Evolutionary conservation across 2,888 invertebrate species (phyloP), one percentile per base, ranked within the genome.

Genomic region (Leuctra nigra): DNA sequence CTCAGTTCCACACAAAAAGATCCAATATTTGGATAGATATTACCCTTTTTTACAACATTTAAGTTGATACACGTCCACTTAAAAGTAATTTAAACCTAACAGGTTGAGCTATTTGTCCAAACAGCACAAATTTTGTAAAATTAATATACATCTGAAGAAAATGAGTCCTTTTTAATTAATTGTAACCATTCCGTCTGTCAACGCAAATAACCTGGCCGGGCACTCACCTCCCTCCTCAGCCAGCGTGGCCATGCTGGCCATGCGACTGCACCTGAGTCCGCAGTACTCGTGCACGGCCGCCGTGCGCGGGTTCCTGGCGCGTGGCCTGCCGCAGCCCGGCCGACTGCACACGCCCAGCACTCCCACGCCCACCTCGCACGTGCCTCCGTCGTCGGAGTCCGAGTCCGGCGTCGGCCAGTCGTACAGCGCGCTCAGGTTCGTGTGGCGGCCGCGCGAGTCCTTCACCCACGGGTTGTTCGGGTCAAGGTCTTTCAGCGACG

Each of bases 331-430:
- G 61, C 78, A 78, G 7, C 71, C 72, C 22, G 68, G 64, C 22
- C 75, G 64, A 14, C 66, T 64, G 67, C 78, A 78, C 53, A 23
- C 22, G 44, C 20, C 23, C n/a, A n/a, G 39, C 39, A 3, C 13
- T 16, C 38, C 38, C 38, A 11, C 39, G 39, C 13, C 16, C 39
- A 4, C n/a, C n/a, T n/a, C n/a, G n/a, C n/a, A n/a, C n/a, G n/a
- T n/a, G n/a, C n/a, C n/a, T n/a, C n/a, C n/a, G n/a, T n/a, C 70
- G 60, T 77, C 77, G 57, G 77, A 77, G 57, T 76, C 76, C 22
- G 75, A 75, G 63, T 80, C 80, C 63, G 76, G 76, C 62, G 80
- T 79, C 1, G 81, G 80, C 82, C 82, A 82, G 65, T 82, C 81
- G 61, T 77, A 75, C 24, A 77, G 67, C 14, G 77, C 76, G 53